Percentiles rank a stretch among this genome's conserved stretches.
Evolutionary conservation across 2,113 vertebrate species (phyloP).

Genomic region (Setophaga petechia): DNA sequence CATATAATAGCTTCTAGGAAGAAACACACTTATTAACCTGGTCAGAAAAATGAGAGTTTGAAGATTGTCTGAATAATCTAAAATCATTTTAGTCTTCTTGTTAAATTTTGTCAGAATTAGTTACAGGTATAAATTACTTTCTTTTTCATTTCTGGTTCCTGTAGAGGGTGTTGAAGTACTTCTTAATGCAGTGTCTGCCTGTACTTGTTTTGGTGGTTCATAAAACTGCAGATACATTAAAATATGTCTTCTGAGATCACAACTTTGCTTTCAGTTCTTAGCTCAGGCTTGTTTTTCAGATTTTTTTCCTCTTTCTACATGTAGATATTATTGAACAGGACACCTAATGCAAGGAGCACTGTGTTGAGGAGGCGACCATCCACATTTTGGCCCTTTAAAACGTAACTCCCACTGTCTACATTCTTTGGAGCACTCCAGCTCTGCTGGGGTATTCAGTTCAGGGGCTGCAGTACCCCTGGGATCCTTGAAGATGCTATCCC

Average conservation of each 20-base stretch:
- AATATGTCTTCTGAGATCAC: not conserved
- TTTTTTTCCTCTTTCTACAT: not conserved
- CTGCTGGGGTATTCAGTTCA: not conserved
- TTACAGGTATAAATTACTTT: not conserved
- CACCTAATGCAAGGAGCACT: not conserved
- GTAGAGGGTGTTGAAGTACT: conserved; percentile 45
- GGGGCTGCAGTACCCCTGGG: not conserved
- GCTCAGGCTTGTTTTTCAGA: not conserved
- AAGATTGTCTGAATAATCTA: not conserved
- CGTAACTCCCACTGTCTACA: not conserved
- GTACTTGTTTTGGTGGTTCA: not conserved
- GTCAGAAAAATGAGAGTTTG: not conserved
- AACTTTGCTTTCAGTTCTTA: not conserved
- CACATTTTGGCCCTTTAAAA: not conserved
- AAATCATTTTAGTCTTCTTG: not conserved
- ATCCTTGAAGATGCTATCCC: not conserved
- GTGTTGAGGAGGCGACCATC: not conserved
- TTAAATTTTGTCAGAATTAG: not conserved
- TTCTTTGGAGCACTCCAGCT: not conserved
- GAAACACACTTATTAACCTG: not conserved
- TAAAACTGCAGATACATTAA: not conserved
- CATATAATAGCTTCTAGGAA: not conserved
- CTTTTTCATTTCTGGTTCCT: not conserved
- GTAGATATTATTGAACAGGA: not conserved
- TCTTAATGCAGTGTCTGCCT: not conserved